Base-by-base conservation (phyloP, 2,888 invertebrate species). In the Scaptomyza caliginosa region DNA sequence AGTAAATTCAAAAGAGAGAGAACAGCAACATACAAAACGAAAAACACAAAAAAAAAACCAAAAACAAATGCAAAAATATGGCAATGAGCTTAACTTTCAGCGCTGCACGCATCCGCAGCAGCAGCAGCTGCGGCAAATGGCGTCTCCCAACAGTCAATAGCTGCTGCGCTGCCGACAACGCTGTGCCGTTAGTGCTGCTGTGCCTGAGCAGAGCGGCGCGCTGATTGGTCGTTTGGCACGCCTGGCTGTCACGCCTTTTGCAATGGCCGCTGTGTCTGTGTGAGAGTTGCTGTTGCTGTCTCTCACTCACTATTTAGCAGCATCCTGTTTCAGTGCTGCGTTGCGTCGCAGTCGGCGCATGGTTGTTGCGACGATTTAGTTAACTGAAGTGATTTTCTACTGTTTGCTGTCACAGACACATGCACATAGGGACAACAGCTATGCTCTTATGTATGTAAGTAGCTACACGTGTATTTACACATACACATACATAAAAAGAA, bases 381-480 rank as follows among this genome's bases (percentile, higher is more conserved):
- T 86, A 88, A 88, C 85, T 86, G 88, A 86, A 86, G 86, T 88
- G 86, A 86, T 86, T 86, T 86, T 84, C 68, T 66, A 70, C 77
- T 87, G 80, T 83, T 83, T 82, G 77, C 74, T 79, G 81, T 80
- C 86, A 70, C 71, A 64, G 55, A 62, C 64, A 70, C 63, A 62
- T 48, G 60, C 30, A 39, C 38, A 40, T 16, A 64, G 30, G 48
- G 48, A 57, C 71, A 59, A 49, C 39, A 55, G 63, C 40, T 62
- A 40, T 63, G 49, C 76, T 74, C 74, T 77, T 82, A 78, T 82
- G 66, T 83, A 86, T 82, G 67, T 83, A 86, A 86, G 84, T 83
- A 80, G 83, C 83, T 86, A 74, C 77, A 75, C 82, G 80, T 79
- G 77, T 67, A 58, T 63, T 69, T 84, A 64, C 45, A 58, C 36